A percentile compares a stretch with the other conserved stretches of the same genome.
phyloP scores from a whole-genome alignment of 2,888 invertebrate species.

The Dynastes maya region DNA sequence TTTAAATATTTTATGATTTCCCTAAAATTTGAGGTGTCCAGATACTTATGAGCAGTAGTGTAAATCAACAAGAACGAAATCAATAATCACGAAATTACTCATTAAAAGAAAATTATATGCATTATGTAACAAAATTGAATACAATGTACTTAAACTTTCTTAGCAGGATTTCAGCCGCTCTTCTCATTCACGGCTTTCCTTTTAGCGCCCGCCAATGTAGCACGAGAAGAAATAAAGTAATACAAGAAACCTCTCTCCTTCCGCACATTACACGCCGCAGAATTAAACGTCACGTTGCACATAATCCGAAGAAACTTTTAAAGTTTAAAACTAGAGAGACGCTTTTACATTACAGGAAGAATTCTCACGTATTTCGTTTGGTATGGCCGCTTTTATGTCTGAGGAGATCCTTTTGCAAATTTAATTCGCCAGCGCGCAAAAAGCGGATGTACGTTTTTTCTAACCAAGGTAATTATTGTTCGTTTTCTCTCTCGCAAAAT shows the following conservation, averaged over 20 bases:
- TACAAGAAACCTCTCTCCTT: not conserved
- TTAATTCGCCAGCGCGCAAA: constrained; percentile 31
- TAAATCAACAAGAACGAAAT: no score
- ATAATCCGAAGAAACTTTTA: constrained; percentile 23
- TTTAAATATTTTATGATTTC: no score
- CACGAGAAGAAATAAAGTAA: constrained; percentile 1
- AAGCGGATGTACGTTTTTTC: constrained; percentile 25
- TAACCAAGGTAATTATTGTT: constrained; percentile 45
- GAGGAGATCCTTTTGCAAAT: constrained; percentile 39
- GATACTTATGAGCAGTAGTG: no score
- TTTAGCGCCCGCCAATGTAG: constrained; percentile 8
- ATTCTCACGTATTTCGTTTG: constrained; percentile 21
- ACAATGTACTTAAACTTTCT: not conserved
- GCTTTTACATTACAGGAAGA: constrained; percentile 27
- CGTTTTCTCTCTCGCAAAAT: constrained; percentile 13
- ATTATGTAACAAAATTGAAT: no score
- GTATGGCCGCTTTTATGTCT: constrained; percentile 16
- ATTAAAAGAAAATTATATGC: no score
- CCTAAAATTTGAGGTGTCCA: no score
- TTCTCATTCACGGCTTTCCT: not conserved
- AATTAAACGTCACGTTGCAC: not conserved
- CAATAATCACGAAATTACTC: no score
- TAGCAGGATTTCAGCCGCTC: not conserved
- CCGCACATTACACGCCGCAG: not conserved
- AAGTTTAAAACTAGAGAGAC: constrained; percentile 25